Percentiles rank a stretch among this genome's conserved stretches.
Evolutionary conservation across 2,113 vertebrate genomes (phyloP).

Genomic region (Collichthys lucidus): DNA sequence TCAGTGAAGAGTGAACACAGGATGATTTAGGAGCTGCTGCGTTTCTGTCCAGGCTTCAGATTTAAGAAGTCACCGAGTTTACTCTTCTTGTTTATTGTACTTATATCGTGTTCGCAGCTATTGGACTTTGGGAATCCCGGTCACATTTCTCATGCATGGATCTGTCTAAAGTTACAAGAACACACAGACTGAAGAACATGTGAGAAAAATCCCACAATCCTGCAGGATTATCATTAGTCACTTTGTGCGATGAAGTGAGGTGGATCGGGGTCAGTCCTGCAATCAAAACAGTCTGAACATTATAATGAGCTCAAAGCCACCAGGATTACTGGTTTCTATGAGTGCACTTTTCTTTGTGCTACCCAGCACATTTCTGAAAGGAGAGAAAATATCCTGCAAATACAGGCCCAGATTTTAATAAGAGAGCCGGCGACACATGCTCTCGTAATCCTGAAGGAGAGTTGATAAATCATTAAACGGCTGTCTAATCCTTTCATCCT

Average conservation of each 20-base stretch:
- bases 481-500: slow-evolving; percentile 63
- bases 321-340: neutral
- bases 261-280: neutral
- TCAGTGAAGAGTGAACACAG: too few relatives aligned
- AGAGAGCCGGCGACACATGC: slow-evolving; percentile 28
- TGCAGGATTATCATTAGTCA: neutral
- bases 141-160: too few relatives aligned
- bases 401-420: slow-evolving; percentile 39
- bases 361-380: slow-evolving; percentile 18
- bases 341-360: neutral
- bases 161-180: too few relatives aligned
- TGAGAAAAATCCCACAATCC: neutral
- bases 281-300: neutral
- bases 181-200: too few relatives aligned
- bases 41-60: too few relatives aligned
- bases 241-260: neutral
- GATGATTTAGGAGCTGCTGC: too few relatives aligned
- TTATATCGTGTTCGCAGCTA: too few relatives aligned
- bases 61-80: too few relatives aligned
- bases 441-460: slow-evolving; percentile 58
- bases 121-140: too few relatives aligned
- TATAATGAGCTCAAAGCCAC: neutral
- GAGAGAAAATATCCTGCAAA: slow-evolving; percentile 22
- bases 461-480: slow-evolving; percentile 68
- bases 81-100: too few relatives aligned